Evolutionary conservation across 2,113 vertebrate species (phyloP).

Genomic region (Neopipo cinnamomea): DNA sequence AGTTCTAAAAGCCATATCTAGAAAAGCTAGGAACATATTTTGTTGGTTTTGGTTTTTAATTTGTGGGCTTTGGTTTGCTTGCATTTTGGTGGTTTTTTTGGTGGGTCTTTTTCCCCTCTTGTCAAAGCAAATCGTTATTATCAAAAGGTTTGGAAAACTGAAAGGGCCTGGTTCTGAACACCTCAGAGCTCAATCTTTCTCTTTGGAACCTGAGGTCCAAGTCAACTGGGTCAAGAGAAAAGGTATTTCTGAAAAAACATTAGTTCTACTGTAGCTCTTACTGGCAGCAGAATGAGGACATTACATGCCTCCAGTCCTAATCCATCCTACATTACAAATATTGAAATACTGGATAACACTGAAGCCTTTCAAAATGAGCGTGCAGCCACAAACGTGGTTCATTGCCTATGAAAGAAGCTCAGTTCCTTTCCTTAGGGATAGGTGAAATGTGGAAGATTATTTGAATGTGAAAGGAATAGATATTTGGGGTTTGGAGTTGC

Average conservation of each 20-base stretch:
- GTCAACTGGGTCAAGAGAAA: background rate
- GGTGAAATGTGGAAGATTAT: background rate
- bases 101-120: background rate
- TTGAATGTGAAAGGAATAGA: background rate
- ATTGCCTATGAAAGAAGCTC: background rate
- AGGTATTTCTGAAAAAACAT: background rate
- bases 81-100: background rate
- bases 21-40: background rate
- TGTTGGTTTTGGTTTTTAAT: background rate
- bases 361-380: background rate
- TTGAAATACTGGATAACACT: background rate
- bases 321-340: background rate
- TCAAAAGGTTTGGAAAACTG: background rate
- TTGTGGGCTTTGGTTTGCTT: background rate
- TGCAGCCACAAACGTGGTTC: rapidly evolving
- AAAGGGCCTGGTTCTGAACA: background rate
- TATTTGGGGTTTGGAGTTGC: background rate
- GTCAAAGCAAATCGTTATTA: background rate
- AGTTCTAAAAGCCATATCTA: background rate
- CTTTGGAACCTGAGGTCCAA: background rate
- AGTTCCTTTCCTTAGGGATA: background rate
- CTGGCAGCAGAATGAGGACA: background rate
- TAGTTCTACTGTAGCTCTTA: background rate
- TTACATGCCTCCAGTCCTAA: background rate
- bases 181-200: background rate